Evolutionary conservation across 1,140 invertebrate species (phyloP).

Genomic region (Platyscapa corneri): DNA sequence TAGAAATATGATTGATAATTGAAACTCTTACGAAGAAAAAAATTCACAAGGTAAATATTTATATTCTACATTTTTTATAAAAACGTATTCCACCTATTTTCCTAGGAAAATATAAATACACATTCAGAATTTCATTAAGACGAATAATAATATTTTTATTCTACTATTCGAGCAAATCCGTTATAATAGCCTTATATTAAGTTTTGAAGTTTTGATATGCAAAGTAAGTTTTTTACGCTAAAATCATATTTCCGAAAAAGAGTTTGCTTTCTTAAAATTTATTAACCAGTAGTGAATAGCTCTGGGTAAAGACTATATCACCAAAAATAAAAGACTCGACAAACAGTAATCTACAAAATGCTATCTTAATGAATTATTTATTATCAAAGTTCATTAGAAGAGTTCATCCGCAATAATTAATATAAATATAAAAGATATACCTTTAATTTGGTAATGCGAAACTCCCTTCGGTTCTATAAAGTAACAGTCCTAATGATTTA

Average conservation of each 20-base stretch:
- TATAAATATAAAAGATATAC: too few species aligned
- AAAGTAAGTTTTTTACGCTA: neutral
- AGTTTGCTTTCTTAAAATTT: neutral
- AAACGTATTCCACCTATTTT: neutral
- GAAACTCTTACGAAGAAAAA: neutral
- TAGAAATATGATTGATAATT: too few species aligned
- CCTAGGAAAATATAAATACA: neutral
- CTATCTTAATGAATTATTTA: neutral
- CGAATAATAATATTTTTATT: neutral
- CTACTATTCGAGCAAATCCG: too few species aligned
- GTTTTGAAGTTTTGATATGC: neutral
- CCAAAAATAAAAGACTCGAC: too few species aligned
- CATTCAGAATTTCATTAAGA: neutral
- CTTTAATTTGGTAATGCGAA: too few species aligned
- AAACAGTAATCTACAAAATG: neutral
- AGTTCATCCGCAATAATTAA: too few species aligned
- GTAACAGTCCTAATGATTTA: too few species aligned
- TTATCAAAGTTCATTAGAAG: too few species aligned
- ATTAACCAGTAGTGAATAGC: too few species aligned
- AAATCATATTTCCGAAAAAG: neutral
- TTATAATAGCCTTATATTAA: too few species aligned
- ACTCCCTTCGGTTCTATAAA: too few species aligned
- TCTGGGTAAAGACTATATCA: too few species aligned
- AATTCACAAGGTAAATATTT: neutral
- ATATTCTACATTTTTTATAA: neutral